A percentile compares a stretch with the other conserved stretches of the same genome.
Conservation (phyloP, 2,113 vertebrate genomes). For the Pungitius pungitius region DNA sequence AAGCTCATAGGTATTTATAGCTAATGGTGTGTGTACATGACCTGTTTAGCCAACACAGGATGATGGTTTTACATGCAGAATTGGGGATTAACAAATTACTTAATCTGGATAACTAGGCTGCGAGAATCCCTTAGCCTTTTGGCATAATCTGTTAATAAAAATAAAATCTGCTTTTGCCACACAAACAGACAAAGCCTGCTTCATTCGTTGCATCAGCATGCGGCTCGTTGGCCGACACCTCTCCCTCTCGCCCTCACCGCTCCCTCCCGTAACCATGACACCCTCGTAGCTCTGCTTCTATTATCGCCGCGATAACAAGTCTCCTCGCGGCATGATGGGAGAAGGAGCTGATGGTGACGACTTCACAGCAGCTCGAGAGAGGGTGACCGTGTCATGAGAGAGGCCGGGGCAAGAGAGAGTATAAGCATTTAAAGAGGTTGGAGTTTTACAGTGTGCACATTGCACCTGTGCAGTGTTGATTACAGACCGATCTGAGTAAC, state of each 20-base stretch:
- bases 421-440: background rate
- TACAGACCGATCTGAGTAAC: background rate
- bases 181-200: conserved; percentile 7
- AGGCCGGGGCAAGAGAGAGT: background rate
- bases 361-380: conserved; percentile 4
- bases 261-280: conserved; percentile 33
- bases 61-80: conserved; percentile 17
- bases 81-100: conserved; percentile 22
- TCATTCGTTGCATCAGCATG: conserved; percentile 8
- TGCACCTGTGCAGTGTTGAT: conserved; percentile 5
- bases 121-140: conserved; percentile 1
- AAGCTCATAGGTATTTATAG: conserved; percentile 33
- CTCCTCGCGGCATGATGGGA: conserved; percentile 7
- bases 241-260: conserved; percentile 1
- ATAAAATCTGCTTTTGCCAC: conserved; percentile 1
- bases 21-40: conserved; percentile 1
- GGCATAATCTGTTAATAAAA: conserved; percentile 13
- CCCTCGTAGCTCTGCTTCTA: conserved; percentile 32
- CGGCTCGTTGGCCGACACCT: conserved; percentile 8
- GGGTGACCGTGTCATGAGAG: conserved; percentile 46
- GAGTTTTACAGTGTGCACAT: conserved; percentile 4
- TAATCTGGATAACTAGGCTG: background rate
- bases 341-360: conserved; percentile 1
- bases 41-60: conserved; percentile 22
- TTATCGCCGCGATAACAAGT: conserved; percentile 27